Evolutionary conservation across 2,888 invertebrate species (phyloP).

Genomic region (Drymonia ruficornis): DNA sequence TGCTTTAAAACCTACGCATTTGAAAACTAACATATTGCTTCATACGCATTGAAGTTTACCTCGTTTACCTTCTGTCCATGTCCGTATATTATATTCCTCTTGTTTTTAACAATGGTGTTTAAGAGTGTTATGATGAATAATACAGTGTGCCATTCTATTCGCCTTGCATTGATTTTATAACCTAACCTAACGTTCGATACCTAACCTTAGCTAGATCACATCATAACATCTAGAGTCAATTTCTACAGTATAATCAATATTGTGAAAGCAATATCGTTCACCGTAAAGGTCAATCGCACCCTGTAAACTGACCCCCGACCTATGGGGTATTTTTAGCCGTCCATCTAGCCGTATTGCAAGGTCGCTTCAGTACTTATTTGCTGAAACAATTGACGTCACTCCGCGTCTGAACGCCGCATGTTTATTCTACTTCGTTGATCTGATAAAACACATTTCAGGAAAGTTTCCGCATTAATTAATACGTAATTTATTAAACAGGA

Average conservation of each 20-base stretch:
- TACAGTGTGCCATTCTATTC: not conserved
- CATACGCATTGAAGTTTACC: no score
- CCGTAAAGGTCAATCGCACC: conserved; percentile 33
- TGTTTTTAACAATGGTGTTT: no score
- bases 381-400: conserved; percentile 82
- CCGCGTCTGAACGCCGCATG: conserved; percentile 63
- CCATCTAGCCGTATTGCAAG: conserved; percentile 65
- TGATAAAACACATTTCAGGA: conserved; percentile 55
- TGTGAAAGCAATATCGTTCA: conserved; percentile 30
- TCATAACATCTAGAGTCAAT: not conserved
- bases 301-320: conserved; percentile 70
- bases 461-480: conserved; percentile 18
- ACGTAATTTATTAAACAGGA: not conserved
- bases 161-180: not conserved
- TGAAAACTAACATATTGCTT: no score
- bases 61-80: no score
- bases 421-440: conserved; percentile 67
- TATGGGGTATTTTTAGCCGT: conserved; percentile 73
- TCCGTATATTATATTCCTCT: no score
- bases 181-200: not conserved
- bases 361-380: conserved; percentile 68
- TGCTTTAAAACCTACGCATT: no score
- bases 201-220: not conserved
- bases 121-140: no score
- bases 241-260: conserved; percentile 26